A percentile compares a stretch with the other conserved stretches of the same genome.
These are phyloP conservation scores for Nicator chloris DNA, from an alignment of 2,113 vertebrate genomes.

Conservation along the genomic window DNA sequence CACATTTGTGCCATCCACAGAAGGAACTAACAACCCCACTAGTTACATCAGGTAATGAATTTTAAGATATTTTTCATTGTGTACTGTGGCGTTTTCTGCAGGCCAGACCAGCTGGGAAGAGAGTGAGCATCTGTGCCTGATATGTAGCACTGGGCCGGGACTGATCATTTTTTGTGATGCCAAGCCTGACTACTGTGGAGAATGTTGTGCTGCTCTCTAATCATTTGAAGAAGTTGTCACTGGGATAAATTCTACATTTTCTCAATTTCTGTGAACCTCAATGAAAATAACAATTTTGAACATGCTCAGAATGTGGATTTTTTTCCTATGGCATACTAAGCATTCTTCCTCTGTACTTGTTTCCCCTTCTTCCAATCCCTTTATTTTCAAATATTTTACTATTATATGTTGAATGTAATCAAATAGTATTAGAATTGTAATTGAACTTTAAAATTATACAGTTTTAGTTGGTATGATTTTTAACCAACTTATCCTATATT, in stretches of 20 bases:
- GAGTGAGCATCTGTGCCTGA: not conserved
- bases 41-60: not conserved
- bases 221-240: not conserved
- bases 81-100: not conserved
- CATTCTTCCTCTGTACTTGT: not conserved
- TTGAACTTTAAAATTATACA: not conserved
- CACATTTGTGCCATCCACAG: not conserved
- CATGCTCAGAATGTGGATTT: not conserved
- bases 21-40: not conserved
- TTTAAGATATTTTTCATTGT: not conserved
- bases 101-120: not conserved
- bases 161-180: not conserved
- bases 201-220: not conserved
- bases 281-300: not conserved
- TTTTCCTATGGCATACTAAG: not conserved
- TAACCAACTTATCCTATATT: not conserved
- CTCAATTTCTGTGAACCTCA: not conserved
- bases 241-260: not conserved
- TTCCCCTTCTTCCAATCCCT: not conserved
- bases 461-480: not conserved
- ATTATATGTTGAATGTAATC: rapidly evolving
- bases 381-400: not conserved
- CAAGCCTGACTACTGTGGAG: not conserved
- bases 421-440: not conserved
- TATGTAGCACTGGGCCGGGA: not conserved